Base-by-base conservation (phyloP, 2,888 invertebrate genomes). In the Eumacrocentrus americanus region DNA sequence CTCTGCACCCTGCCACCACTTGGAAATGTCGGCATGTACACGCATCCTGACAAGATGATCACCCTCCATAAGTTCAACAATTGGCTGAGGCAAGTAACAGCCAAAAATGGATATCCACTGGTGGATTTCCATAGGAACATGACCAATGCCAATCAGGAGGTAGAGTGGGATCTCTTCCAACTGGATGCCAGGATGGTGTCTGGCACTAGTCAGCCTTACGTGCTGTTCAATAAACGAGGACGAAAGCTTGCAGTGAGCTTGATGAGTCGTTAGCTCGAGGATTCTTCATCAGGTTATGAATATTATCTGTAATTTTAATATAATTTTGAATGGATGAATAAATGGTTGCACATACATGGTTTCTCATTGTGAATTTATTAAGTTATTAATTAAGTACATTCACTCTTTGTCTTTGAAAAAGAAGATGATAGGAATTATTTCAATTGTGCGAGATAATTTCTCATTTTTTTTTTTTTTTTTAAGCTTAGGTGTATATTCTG, bases 1-100 rank as follows among this genome's bases (percentile, higher is more conserved):
- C 29, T 76, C 0, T 76, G 76, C 50, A 76, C 76, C 0, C 62
- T 76, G 22, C 74, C 76, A 37, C 76, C 76, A 0, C 59, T 76
- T 35, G 74, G 65, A 0, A 76, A 76, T 62, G 34, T 74, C 3
- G 61, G 68, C 1, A 46, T 70, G 5, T 35, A 63, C 14, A 58
- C 42, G 9, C 60, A 74, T 23, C 58, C 59, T 9, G 18, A 48
- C 0, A 53, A 69, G 34, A 34, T 66, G 2, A 40, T 58, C 5
- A 57, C 64, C 6, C 46, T 73, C 2, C 60, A 67, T n/a, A 14
- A 58, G 1, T 72, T 74, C 47, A 75, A 75, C 38, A 64, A 62
- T 20, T 69, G 70, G 63, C 64, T 75, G 7, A 50, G 67, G 20
- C 52, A 59, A 12, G 56, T 70, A n/a, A 42, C 61, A 5, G 50